Conservation (phyloP, 2,797 vertebrate species). For the Cossypha caffra region DNA sequence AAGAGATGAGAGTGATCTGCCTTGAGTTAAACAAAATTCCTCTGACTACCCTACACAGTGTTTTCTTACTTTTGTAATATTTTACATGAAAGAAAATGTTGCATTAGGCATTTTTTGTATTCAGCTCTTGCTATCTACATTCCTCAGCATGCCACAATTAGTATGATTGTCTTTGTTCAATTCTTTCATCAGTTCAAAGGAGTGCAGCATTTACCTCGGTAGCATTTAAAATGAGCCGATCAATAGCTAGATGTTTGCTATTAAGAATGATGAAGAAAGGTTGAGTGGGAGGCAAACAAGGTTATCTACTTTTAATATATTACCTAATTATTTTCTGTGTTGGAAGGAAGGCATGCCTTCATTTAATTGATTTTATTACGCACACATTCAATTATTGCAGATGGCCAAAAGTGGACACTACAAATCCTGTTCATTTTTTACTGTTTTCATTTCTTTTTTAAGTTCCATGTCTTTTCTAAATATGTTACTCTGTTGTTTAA, state of each 20-base stretch:
- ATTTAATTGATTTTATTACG: constrained; percentile 1
- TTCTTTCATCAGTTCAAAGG: constrained; percentile 77
- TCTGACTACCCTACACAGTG: background rate
- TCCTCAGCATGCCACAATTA: constrained; percentile 39
- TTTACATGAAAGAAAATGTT: constrained; percentile 8
- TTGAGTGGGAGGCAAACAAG: constrained; percentile 60
- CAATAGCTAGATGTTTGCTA: constrained; percentile 61
- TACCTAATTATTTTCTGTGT: constrained; percentile 10
- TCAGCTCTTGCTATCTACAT: background rate
- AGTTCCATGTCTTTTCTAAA: background rate
- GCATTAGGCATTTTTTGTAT: background rate
- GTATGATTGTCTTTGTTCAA: constrained; percentile 74
- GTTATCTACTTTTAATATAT: constrained; percentile 69
- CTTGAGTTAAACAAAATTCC: constrained; percentile 11
- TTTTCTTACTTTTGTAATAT: background rate
- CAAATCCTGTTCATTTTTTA: background rate
- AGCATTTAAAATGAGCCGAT: constrained; percentile 54
- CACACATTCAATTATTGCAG: background rate
- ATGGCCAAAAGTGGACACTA: background rate
- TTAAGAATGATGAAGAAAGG: constrained; percentile 63
- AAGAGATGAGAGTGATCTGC: background rate
- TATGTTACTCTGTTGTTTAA: background rate
- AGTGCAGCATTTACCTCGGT: constrained; percentile 68
- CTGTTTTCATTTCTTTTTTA: background rate
- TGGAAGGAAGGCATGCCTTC: background rate